These are phyloP conservation scores for Microcebus ravelobensis DNA, from an alignment of 2,113 vertebrate species.

Conservation along the genomic window DNA sequence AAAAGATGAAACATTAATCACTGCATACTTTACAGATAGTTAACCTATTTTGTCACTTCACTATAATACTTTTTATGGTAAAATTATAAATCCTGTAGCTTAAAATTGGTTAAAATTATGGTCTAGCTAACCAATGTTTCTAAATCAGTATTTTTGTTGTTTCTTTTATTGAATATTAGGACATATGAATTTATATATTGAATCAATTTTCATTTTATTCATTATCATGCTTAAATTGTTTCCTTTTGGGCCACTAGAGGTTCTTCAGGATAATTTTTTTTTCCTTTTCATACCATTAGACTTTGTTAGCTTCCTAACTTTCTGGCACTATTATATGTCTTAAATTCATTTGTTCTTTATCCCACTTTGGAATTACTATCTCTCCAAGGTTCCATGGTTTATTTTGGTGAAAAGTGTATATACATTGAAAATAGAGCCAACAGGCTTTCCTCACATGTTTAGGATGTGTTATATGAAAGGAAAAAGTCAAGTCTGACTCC, in stretches of 20 bases:
- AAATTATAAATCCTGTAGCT: slow-evolving; percentile 11
- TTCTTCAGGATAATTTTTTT: neutral
- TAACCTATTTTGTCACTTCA: neutral
- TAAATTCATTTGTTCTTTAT: neutral
- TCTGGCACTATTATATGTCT: neutral
- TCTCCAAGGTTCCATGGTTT: neutral
- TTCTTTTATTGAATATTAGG: neutral
- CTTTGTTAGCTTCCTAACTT: neutral
- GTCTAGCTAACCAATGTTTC: neutral
- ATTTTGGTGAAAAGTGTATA: neutral
- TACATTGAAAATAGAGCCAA: neutral
- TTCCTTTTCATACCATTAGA: neutral
- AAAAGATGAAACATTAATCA: neutral
- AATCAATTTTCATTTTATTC: neutral
- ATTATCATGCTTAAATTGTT: neutral
- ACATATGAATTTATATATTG: neutral
- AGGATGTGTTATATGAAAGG: neutral
- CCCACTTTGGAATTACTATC: neutral
- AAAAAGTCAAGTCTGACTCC: neutral
- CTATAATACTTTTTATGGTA: neutral
- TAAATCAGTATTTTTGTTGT: neutral
- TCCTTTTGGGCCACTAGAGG: neutral
- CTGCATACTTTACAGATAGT: neutral
- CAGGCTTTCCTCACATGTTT: neutral
- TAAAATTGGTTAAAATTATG: slow-evolving; percentile 4